phyloP scores from a whole-genome alignment of 2,113 vertebrate genomes.

The Epinephelus fuscoguttatus region DNA sequence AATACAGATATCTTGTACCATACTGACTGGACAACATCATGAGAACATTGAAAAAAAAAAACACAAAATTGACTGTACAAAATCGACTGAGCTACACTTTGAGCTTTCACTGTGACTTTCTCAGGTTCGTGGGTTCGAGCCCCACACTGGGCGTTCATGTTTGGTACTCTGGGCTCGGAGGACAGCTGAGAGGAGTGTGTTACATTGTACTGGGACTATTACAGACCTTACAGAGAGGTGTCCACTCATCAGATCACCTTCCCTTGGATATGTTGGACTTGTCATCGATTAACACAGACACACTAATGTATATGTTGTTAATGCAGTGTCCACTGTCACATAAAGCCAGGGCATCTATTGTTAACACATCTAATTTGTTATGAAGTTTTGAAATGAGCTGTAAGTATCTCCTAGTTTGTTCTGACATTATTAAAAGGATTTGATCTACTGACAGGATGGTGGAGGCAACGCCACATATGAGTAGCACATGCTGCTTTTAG shows the following conservation, averaged over 20 bases:
- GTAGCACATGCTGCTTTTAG: slow-evolving; percentile 66
- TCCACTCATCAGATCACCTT: not conserved
- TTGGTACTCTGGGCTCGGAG: not conserved
- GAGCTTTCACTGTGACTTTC: no score
- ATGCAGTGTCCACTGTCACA: not conserved
- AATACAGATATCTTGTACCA: no score
- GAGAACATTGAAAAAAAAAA: no score
- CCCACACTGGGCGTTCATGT: not conserved
- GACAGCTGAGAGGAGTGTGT: not conserved
- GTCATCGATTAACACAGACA: not conserved
- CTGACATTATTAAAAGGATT: slow-evolving; percentile 20
- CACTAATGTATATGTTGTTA: not conserved
- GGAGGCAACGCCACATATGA: slow-evolving; percentile 66
- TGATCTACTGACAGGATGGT: slow-evolving; percentile 18
- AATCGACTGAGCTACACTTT: no score
- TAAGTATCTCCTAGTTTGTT: slow-evolving; percentile 2
- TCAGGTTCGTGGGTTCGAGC: not conserved
- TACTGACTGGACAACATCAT: no score
- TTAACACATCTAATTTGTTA: not conserved
- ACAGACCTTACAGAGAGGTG: not conserved
- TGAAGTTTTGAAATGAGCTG: not conserved
- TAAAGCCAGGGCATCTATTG: not conserved
- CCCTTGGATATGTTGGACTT: not conserved
- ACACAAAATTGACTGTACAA: no score
- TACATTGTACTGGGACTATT: not conserved